Base-by-base conservation (phyloP, 2,797 vertebrate genomes). In the Gymnothorax javanicus region DNA sequence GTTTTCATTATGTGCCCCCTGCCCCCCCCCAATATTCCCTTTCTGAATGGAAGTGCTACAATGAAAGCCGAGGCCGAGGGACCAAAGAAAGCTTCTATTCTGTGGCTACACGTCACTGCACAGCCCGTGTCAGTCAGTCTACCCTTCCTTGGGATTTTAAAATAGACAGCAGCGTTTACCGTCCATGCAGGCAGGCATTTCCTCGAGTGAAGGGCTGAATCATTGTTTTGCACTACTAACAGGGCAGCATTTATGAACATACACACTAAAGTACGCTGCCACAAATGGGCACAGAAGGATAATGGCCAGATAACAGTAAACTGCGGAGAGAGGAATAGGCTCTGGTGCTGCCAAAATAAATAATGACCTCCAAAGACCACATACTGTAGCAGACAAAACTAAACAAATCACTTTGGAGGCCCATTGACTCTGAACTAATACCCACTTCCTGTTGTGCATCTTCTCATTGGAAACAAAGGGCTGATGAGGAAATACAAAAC, bases 311-410 rank as follows among this genome's bases (percentile, higher is more conserved):
- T 90, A 90, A 90, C 64, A 8, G 86, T 82, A 57, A 85, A 86
- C 88, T 87, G 84, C 89, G 91, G 90, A 92, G 91, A 89, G 90
- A 91, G 90, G 92, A 91, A 94, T 92, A 89, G 87, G 91, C 82
- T 85, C 89, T 89, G 86, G 87, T n/a, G 91, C 92, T 89, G 90
- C 23, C 88, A 94, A 92, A 94, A 95, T 95, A 94, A 95, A 93
- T 95, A 94, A 95, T 94, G 92, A 91, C 91, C 91, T 91, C 90
- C 89, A 94, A 93, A 93, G 93, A 95, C 94, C 92, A 92, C 93
- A 95, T 94, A 93, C 77, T 88, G 89, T 88, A 17, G 50, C 73
- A 43, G 79, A 57, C 52, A 25, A 82, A 82, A 82, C 54, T 9
- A 58, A 12, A 9, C 52, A 58, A 58, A 82, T 25, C n/a, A n/a